phyloP scores from a whole-genome alignment of 2,113 vertebrate genomes.

The Protomyctophum bolini region DNA sequence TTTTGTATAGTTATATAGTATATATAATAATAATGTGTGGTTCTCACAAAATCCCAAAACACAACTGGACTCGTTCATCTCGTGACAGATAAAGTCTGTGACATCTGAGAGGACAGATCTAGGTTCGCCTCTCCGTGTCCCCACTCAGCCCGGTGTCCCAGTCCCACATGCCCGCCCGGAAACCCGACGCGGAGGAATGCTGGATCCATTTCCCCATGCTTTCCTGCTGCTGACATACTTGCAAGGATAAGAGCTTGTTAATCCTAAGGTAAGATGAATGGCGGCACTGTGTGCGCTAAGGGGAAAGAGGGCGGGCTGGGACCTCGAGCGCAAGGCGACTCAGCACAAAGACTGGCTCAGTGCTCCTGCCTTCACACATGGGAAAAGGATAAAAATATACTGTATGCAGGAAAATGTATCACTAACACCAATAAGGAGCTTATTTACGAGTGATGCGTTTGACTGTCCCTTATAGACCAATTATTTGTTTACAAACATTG shows the following conservation, averaged over 20 bases:
- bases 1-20: no score
- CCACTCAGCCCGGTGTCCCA: background rate
- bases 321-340: conserved; percentile 14
- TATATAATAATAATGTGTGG: no score
- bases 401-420: conserved; percentile 2
- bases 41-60: no score
- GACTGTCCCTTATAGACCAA: no score
- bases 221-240: conserved; percentile 60
- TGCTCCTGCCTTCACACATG: conserved; percentile 49
- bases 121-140: conserved; percentile 21
- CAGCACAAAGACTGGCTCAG: conserved; percentile 69
- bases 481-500: no score
- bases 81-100: conserved; percentile 35
- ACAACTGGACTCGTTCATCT: no score
- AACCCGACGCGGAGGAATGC: conserved; percentile 36
- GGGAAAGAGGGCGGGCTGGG: conserved; percentile 50
- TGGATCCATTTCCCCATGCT: conserved; percentile 22
- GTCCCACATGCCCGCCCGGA: conserved; percentile 18
- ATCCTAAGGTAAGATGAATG: conserved; percentile 75
- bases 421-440: background rate
- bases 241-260: conserved; percentile 66
- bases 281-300: conserved; percentile 54
- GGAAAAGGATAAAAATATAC: conserved; percentile 38
- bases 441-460: no score
- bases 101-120: conserved; percentile 44